These are phyloP conservation scores for Corydoras maculifer DNA, from an alignment of 2,113 vertebrate genomes.

Conservation along the genomic window DNA sequence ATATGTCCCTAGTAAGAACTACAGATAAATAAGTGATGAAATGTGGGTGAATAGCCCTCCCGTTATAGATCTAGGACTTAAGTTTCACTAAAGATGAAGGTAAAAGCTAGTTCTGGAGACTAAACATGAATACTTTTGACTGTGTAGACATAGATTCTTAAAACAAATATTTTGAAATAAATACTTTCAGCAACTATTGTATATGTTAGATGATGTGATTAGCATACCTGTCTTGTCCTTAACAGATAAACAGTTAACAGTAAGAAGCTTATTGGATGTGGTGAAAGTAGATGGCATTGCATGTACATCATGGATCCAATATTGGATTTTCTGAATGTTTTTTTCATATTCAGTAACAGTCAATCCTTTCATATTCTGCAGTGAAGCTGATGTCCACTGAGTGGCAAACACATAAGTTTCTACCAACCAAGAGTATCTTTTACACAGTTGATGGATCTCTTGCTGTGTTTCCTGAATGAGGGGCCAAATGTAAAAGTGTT, in stretches of 20 bases:
- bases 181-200: no score
- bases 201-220: no score
- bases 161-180: no score
- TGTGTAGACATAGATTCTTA: no score
- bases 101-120: no score
- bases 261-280: constrained; percentile 63
- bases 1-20: no score
- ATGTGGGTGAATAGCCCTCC: no score
- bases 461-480: constrained; percentile 54
- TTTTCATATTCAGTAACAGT: constrained; percentile 52
- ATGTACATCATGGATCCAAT: constrained; percentile 54
- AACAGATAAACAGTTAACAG: constrained; percentile 51
- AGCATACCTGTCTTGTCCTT: constrained; percentile 60
- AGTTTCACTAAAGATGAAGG: no score
- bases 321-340: constrained; percentile 50
- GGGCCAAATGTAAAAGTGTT: neutral
- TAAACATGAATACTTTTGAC: no score
- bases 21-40: no score
- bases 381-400: constrained; percentile 54
- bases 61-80: no score
- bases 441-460: constrained; percentile 62
- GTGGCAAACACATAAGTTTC: constrained; percentile 54
- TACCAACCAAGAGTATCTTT: constrained; percentile 56
- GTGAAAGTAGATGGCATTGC: constrained; percentile 44
- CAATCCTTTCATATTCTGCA: constrained; percentile 57